These are phyloP conservation scores for Silurus glanis DNA, from an alignment of 2,113 vertebrate species.

Conservation along the genomic window DNA sequence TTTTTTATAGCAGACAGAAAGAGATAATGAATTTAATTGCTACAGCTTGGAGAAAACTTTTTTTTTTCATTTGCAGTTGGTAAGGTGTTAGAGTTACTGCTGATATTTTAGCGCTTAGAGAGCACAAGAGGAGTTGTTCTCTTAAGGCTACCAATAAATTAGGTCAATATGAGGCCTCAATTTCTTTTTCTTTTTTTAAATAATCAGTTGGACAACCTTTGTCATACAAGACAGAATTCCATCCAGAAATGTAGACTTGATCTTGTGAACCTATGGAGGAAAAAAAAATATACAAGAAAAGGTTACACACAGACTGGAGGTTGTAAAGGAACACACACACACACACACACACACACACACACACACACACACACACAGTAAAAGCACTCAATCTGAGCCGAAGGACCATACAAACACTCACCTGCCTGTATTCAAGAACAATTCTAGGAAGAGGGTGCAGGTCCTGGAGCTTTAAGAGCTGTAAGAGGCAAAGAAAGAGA, in stretches of 20 bases:
- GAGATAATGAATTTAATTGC: not conserved
- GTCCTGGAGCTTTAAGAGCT: slow-evolving; percentile 83
- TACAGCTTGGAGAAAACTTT: not conserved
- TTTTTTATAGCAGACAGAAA: not conserved
- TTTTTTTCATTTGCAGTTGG: not conserved
- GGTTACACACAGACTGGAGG: slow-evolving; percentile 9
- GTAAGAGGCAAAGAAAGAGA: slow-evolving; percentile 48
- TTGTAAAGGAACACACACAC: not conserved
- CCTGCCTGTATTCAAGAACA: slow-evolving; percentile 87
- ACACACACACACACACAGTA: no score
- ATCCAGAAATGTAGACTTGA: slow-evolving; percentile 90
- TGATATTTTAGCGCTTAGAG: not conserved
- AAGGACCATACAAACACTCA: slow-evolving; percentile 50
- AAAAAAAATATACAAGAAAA: not conserved
- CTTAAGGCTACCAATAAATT: not conserved
- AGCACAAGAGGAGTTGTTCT: not conserved
- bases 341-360: no score
- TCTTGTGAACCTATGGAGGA: slow-evolving; percentile 81
- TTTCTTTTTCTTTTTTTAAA: no score
- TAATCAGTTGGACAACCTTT: slow-evolving; percentile 71
- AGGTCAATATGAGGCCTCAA: not conserved
- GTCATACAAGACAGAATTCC: slow-evolving; percentile 77
- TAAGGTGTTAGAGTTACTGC: not conserved
- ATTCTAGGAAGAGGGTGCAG: slow-evolving; percentile 90
- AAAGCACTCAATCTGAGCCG: slow-evolving; percentile 6